A percentile compares a stretch with the other conserved stretches of the same genome.
phyloP scores from a whole-genome alignment of 2,888 invertebrate genomes.

The Sinopyrophorus schimmeli region DNA sequence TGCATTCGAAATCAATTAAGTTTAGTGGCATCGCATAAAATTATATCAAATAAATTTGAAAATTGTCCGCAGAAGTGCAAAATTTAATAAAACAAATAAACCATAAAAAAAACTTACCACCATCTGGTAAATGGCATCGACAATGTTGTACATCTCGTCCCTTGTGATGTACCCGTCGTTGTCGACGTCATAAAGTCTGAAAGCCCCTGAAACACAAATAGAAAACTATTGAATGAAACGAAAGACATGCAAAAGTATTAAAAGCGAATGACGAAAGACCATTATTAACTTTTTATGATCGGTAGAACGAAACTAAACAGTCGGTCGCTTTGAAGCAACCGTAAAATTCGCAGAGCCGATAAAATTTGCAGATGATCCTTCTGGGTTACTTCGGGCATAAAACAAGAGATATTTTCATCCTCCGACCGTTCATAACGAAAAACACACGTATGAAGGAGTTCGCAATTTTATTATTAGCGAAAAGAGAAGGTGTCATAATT shows the following conservation, averaged over 20 bases:
- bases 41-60: no score
- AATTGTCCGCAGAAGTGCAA: no score
- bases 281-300: constrained; percentile 2
- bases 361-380: constrained; percentile 1
- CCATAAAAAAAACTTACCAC: constrained; percentile 74
- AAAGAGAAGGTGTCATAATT: no score
- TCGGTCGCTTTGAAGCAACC: neutral
- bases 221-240: constrained; percentile 6
- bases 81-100: no score
- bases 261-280: constrained; percentile 1
- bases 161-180: constrained; percentile 95
- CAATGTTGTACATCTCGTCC: constrained; percentile 96
- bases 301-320: neutral
- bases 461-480: no score
- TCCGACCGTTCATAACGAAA: constrained; percentile 5
- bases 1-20: no score
- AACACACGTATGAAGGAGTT: no score
- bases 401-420: constrained; percentile 3
- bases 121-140: constrained; percentile 97
- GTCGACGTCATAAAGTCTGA: constrained; percentile 93
- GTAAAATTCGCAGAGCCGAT: constrained; percentile 4
- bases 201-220: constrained; percentile 78
- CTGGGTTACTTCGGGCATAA: neutral
- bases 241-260: constrained; percentile 4
- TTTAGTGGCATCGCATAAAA: no score